These are phyloP conservation scores for Tetramorium bicarinatum DNA, from an alignment of 2,888 invertebrate species.

Conservation along the genomic window DNA sequence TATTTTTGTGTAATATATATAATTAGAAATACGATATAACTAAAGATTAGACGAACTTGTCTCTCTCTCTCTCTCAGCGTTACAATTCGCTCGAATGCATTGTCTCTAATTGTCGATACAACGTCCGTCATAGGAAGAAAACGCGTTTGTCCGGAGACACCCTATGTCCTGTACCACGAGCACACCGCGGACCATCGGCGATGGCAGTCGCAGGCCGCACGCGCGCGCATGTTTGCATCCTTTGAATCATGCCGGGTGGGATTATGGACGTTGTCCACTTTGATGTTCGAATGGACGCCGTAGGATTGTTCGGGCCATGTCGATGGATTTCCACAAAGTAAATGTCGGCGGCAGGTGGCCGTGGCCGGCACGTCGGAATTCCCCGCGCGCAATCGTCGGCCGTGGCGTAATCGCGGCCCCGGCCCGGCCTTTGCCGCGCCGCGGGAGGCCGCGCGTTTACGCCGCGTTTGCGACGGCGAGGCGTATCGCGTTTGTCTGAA, in stretches of 20 bases:
- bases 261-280: constrained; percentile 79
- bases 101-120: neutral
- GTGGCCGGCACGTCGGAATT: constrained; percentile 65
- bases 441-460: constrained; percentile 67
- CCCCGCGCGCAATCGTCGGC: constrained; percentile 69
- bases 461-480: constrained; percentile 54
- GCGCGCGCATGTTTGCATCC: constrained; percentile 57
- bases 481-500: constrained; percentile 30
- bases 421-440: constrained; percentile 65
- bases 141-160: constrained; percentile 21
- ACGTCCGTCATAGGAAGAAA: constrained; percentile 27
- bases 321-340: constrained; percentile 80
- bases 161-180: constrained; percentile 20
- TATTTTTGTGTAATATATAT: neutral
- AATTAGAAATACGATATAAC: neutral
- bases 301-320: constrained; percentile 71
- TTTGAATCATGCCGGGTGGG: constrained; percentile 70
- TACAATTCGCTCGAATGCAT: neutral
- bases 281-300: constrained; percentile 76
- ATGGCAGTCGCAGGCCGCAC: constrained; percentile 15
- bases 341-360: constrained; percentile 79
- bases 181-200: neutral
- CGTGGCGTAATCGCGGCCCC: constrained; percentile 67
- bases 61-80: neutral
- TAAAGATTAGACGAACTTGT: neutral